phyloP scores from a whole-genome alignment of 2,113 vertebrate genomes.

The Scopus umbretta region DNA sequence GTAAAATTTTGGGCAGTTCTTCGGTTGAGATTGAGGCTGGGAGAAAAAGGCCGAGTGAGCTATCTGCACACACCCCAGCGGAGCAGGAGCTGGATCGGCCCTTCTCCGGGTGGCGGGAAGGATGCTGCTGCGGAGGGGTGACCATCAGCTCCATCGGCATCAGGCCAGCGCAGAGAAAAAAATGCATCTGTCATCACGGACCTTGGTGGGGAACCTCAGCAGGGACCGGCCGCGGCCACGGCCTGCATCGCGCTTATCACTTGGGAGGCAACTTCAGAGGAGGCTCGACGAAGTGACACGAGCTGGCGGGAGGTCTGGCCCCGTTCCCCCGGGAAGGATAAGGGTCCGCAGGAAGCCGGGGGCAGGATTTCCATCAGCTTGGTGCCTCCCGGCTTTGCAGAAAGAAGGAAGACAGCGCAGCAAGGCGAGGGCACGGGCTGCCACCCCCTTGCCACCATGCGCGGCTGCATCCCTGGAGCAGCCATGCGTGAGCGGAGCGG shows the following conservation, averaged over 20 bases:
- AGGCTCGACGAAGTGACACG: accelerated
- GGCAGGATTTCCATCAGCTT: background rate
- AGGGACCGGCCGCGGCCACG: background rate
- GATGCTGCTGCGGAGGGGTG: background rate
- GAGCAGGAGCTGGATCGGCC: accelerated
- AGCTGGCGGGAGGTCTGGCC: background rate
- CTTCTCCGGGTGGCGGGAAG: background rate
- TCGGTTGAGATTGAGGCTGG: background rate
- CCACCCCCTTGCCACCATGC: background rate
- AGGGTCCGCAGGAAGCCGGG: background rate
- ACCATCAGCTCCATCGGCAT: background rate
- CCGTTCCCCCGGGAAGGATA: too few species aligned
- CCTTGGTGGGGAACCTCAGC: background rate
- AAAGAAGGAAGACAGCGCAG: background rate
- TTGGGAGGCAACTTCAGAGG: background rate
- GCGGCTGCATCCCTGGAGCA: background rate
- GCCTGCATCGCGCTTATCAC: too few species aligned
- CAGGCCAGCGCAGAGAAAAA: background rate
- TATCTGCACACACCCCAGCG: too few species aligned
- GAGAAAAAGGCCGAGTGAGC: too few species aligned
- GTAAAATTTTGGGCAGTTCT: background rate
- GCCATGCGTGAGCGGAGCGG: background rate
- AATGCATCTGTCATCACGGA: background rate
- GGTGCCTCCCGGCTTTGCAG: background rate
- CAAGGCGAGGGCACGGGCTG: background rate